Percentiles rank a stretch among this genome's conserved stretches.
phyloP scores from a whole-genome alignment of 1,140 invertebrate genomes.

The Battus philenor region DNA sequence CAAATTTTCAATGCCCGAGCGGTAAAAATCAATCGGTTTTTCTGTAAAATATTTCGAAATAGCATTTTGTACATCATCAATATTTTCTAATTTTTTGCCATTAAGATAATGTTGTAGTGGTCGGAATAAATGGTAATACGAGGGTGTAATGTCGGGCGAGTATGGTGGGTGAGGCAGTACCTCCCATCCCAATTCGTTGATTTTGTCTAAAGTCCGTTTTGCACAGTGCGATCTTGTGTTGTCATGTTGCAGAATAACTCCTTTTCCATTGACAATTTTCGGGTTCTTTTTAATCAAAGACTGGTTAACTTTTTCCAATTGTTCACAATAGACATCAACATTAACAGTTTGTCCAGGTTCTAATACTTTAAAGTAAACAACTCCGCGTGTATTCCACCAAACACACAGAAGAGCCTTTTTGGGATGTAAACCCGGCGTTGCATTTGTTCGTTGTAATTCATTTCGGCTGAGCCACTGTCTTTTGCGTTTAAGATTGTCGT shows the following conservation, averaged over 20 bases:
- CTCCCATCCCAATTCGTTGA: too few species aligned
- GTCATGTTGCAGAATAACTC: conserved; percentile 15
- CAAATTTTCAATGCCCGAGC: too few species aligned
- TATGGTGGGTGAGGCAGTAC: too few species aligned
- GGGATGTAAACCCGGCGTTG: conserved; percentile 6
- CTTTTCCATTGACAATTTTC: not conserved
- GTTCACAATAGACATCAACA: not conserved
- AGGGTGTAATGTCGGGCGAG: too few species aligned
- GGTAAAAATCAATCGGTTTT: too few species aligned
- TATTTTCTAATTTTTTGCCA: too few species aligned
- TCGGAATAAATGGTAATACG: too few species aligned
- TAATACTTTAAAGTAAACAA: conserved; percentile 8
- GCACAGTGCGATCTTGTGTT: too few species aligned
- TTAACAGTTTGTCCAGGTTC: not conserved
- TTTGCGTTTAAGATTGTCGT: conserved; percentile 9
- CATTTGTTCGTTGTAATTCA: conserved; percentile 10
- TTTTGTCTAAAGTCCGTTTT: too few species aligned
- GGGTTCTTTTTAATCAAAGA: not conserved
- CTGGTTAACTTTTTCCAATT: not conserved
- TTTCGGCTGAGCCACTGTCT: conserved; percentile 15
- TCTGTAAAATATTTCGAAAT: too few species aligned
- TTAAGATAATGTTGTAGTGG: too few species aligned
- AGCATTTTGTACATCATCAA: too few species aligned
- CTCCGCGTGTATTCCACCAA: not conserved
- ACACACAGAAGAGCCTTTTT: conserved; percentile 7